Evolutionary conservation across 2,888 invertebrate species (phyloP).

Genomic region (Tipula confusa): DNA sequence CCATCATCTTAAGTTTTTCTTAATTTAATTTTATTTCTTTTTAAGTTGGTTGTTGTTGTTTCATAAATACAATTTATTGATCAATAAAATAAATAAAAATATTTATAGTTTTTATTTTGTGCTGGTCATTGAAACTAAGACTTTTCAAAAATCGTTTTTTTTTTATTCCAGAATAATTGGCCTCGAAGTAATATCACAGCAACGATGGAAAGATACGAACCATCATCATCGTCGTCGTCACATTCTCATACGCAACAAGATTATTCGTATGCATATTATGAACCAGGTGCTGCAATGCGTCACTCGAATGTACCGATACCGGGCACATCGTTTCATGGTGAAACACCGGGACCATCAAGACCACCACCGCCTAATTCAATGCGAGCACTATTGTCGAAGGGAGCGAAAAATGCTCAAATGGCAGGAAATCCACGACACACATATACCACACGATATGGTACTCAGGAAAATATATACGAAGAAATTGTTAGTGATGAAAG

Average conservation of each 20-base stretch:
- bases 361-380: constrained; percentile 49
- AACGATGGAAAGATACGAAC: constrained; percentile 56
- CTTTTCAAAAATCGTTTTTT: neutral
- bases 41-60: neutral
- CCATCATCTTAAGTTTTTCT: neutral
- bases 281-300: constrained; percentile 59
- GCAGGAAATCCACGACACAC: constrained; percentile 54
- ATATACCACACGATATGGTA: constrained; percentile 69
- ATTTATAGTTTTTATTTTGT: neutral
- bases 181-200: constrained; percentile 55
- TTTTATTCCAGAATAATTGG: constrained; percentile 48
- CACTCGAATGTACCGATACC: constrained; percentile 65
- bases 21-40: neutral
- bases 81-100: constrained; percentile 3
- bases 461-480: constrained; percentile 41
- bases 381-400: constrained; percentile 47
- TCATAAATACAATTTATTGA: neutral
- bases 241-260: constrained; percentile 52
- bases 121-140: neutral
- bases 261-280: constrained; percentile 81
- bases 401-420: constrained; percentile 44
- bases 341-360: constrained; percentile 37
- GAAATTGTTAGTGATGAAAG: constrained; percentile 38
- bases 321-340: constrained; percentile 39
- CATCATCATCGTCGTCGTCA: constrained; percentile 39